Base-by-base conservation (phyloP, 2,113 vertebrate species). In the Bungarus multicinctus region DNA sequence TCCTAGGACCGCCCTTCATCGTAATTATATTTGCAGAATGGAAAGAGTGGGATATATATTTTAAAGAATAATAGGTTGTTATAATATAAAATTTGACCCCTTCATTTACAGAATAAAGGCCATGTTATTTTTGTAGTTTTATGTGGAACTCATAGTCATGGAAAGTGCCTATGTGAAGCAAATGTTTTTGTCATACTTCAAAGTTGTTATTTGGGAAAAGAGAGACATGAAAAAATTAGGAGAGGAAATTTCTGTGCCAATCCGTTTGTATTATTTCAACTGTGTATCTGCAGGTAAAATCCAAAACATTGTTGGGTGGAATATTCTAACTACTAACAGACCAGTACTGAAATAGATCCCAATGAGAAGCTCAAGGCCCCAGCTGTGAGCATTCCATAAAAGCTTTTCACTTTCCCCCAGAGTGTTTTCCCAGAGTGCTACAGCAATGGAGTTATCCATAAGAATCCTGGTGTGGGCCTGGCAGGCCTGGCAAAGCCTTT, bases 401-500 rank as follows among this genome's bases (percentile, higher is more conserved):
- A 92, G 2, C 10, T 22, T 89, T 81, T 5, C 27, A 22, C 20
- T 58, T 89, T 0, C 90, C 58, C 55, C 69, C 10, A 30, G 16
- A 53, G 11, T 85, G 23, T 10, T 34, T 87, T 91, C 69, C 69
- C 87, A 92, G 69, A 57, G 74, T 53, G 87, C 11, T 6, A 0
- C 0, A 0, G 5, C 69, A 52, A 91, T 57, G 91, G 64, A 93
- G 25, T 30, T 87, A 92, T 39, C 50, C 52, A 23, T 20, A 90
- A 39, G 64, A 92, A 88, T 47, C 88, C 64, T 45, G 3, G 27
- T 11, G 87, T 93, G 43, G 50, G 60, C 43, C 23, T 1, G 5
- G 92, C 92, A 86, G 5, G 55, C 86, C 45, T 89, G 91, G 89
- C 92, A 47, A 89, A 69, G 52, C n/a, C 89, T 91, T 87, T 87